Percentiles rank a stretch among this genome's conserved stretches.
phyloP scores from a whole-genome alignment of 2,888 invertebrate genomes.

The Acheta domesticus region DNA sequence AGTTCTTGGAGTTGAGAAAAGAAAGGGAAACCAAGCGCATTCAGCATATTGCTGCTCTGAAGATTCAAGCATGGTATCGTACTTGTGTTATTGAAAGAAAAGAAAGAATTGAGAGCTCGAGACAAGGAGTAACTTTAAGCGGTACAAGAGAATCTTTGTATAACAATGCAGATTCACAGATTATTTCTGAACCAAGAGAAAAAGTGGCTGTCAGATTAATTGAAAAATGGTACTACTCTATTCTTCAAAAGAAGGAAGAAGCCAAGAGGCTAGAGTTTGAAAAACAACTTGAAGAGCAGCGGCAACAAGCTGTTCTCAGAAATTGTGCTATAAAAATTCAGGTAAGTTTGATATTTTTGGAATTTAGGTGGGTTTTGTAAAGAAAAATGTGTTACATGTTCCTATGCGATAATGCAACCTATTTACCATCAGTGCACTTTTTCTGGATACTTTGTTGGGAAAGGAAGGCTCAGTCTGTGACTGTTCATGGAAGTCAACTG shows the following conservation, averaged over 20 bases:
- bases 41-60: constrained; percentile 35
- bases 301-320: background rate
- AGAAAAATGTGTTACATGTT: too few relatives aligned
- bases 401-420: too few relatives aligned
- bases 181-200: background rate
- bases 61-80: constrained; percentile 32
- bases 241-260: background rate
- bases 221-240: background rate
- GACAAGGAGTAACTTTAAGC: too few relatives aligned
- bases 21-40: constrained; percentile 31
- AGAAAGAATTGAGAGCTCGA: too few relatives aligned
- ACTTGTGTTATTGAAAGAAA: too few relatives aligned
- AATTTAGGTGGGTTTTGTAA: too few relatives aligned
- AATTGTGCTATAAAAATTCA: constrained; percentile 24
- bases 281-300: background rate
- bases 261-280: background rate
- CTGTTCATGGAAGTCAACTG: too few relatives aligned
- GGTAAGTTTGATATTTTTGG: background rate
- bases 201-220: background rate
- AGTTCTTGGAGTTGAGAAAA: constrained; percentile 22
- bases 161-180: background rate
- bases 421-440: too few relatives aligned
- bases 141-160: background rate
- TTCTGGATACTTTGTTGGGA: too few relatives aligned
- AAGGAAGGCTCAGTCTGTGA: too few relatives aligned